phyloP scores from a whole-genome alignment of 2,797 vertebrate species.

The Sphenodon punctatus region DNA sequence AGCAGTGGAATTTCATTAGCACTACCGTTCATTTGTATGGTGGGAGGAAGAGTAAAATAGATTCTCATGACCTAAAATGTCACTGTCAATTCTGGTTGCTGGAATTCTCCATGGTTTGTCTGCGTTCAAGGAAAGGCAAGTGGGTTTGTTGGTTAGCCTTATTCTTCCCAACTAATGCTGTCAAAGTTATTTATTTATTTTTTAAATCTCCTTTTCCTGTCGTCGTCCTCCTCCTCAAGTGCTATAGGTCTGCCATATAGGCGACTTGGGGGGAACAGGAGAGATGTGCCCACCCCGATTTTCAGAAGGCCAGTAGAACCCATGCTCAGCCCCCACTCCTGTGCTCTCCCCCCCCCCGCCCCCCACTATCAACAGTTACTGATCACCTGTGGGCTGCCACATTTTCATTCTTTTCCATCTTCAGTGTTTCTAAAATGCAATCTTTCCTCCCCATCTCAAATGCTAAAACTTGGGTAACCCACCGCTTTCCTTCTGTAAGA shows the following conservation, averaged over 20 bases:
- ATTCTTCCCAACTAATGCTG: constrained; percentile 20
- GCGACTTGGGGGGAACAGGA: no score
- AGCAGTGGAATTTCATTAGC: constrained; percentile 61
- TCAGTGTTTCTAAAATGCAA: constrained; percentile 10
- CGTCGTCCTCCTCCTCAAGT: no score
- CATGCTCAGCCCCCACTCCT: no score
- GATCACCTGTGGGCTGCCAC: no score
- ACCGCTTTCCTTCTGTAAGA: background rate
- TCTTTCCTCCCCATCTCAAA: background rate
- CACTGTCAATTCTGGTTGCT: constrained; percentile 54
- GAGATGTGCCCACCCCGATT: no score
- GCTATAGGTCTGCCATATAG: no score
- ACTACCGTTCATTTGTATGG: constrained; percentile 48
- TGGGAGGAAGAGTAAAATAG: constrained; percentile 63
- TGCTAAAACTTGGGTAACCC: background rate
- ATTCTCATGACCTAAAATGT: constrained; percentile 66
- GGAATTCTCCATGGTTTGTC: constrained; percentile 39
- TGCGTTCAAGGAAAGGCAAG: constrained; percentile 31
- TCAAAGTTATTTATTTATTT: constrained; percentile 13
- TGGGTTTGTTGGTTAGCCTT: constrained; percentile 21
- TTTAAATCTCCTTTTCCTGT: background rate
- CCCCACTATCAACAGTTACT: no score
- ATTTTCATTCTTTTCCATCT: background rate
- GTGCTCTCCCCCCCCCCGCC: no score
- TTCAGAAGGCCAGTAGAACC: no score